These are phyloP conservation scores for Drosophila baimaii DNA, from an alignment of 1,140 invertebrate species.

Conservation along the genomic window DNA sequence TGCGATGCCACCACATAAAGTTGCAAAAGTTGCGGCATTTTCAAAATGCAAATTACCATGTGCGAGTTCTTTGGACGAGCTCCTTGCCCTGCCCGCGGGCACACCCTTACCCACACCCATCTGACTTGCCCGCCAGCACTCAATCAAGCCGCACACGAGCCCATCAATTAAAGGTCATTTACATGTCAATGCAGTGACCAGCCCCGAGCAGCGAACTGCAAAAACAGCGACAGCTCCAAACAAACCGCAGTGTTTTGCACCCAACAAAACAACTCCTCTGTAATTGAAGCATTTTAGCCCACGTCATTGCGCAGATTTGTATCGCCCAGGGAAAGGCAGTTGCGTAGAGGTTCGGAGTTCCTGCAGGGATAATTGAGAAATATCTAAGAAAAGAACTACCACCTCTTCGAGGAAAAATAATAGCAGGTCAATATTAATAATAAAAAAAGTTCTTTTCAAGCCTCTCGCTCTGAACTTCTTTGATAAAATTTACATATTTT, in stretches of 20 bases:
- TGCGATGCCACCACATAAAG: constrained; percentile 49
- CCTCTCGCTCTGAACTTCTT: too few relatives aligned
- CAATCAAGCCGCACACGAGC: constrained; percentile 65
- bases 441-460: not conserved
- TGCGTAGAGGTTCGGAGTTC: not conserved
- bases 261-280: constrained; percentile 32
- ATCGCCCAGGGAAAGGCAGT: constrained; percentile 20
- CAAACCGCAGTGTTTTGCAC: constrained; percentile 50
- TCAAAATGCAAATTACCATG: constrained; percentile 63
- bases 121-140: constrained; percentile 52
- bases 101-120: not conserved
- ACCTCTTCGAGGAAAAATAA: not conserved
- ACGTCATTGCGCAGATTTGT: constrained; percentile 67
- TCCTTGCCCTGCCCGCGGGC: constrained; percentile 9
- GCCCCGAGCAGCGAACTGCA: constrained; percentile 18
- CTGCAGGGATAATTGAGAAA: not conserved
- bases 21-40: constrained; percentile 56
- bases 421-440: not conserved
- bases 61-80: constrained; percentile 34
- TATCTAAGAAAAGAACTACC: too few relatives aligned
- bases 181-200: constrained; percentile 73
- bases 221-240: constrained; percentile 30
- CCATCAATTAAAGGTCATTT: constrained; percentile 83
- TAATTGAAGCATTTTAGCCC: constrained; percentile 65
- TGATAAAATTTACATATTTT: not conserved